phyloP scores from a whole-genome alignment of 2,113 vertebrate species.

The Semicossyphus pulcher region DNA sequence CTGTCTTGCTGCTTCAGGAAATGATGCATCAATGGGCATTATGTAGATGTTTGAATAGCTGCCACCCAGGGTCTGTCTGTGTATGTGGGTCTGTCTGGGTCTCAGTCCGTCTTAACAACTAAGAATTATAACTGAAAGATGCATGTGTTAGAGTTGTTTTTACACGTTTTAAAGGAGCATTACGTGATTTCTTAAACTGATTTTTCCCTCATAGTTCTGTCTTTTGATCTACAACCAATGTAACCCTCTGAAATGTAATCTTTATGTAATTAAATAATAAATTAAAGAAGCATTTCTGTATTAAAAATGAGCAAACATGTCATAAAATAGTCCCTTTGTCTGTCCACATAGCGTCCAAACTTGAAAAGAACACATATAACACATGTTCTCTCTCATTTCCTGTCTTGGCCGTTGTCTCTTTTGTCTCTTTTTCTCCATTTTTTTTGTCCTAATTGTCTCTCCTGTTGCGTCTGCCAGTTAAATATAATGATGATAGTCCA shows the following conservation, averaged over 20 bases:
- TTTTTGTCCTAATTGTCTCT: conserved; percentile 9
- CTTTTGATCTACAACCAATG: too few relatives aligned
- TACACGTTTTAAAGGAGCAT: conserved; percentile 2
- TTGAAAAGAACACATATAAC: background rate
- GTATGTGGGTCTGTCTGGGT: conserved; percentile 23
- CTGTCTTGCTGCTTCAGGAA: conserved; percentile 63
- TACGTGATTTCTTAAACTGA: background rate
- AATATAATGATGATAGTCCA: conserved; percentile 29
- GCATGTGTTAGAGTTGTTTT: background rate
- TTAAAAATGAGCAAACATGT: background rate
- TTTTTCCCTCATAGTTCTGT: too few relatives aligned
- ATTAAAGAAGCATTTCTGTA: background rate
- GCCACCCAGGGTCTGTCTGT: conserved; percentile 66
- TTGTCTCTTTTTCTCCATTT: background rate
- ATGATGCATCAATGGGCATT: conserved; percentile 72
- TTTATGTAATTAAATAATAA: background rate
- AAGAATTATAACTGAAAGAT: background rate
- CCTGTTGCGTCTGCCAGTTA: background rate
- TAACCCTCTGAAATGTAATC: too few relatives aligned
- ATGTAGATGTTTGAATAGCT: conserved; percentile 71
- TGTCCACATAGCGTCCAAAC: background rate
- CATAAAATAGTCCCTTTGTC: background rate
- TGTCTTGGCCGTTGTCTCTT: background rate
- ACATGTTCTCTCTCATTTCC: conserved; percentile 1
- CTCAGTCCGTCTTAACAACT: conserved; percentile 20